Conservation (phyloP, 2,888 invertebrate species). For the Formica aserva region DNA sequence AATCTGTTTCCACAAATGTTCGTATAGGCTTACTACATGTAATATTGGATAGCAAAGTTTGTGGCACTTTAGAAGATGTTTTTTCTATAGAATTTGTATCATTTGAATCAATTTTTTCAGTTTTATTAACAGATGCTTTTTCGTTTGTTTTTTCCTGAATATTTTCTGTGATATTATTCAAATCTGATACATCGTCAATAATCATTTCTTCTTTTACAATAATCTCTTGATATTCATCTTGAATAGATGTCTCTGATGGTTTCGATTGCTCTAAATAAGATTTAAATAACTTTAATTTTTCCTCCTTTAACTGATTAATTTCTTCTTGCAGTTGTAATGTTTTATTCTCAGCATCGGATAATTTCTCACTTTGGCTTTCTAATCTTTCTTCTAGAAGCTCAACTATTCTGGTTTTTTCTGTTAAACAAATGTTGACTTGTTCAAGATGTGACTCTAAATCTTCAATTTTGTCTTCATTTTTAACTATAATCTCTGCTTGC, state of each 20-base stretch:
- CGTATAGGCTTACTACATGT: background rate
- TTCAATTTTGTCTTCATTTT: conserved; percentile 74
- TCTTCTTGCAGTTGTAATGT: conserved; percentile 44
- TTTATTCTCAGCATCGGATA: conserved; percentile 16
- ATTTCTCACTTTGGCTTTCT: conserved; percentile 64
- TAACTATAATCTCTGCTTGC: conserved; percentile 72
- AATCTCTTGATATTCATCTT: conserved; percentile 22
- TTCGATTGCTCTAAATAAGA: background rate
- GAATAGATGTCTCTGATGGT: background rate
- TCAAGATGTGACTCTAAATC: conserved; percentile 79
- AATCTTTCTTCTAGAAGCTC: conserved; percentile 79
- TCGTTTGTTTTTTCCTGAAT: conserved; percentile 57
- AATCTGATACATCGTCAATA: background rate
- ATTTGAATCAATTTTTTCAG: conserved; percentile 65
- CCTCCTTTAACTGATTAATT: conserved; percentile 58
- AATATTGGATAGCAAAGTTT: background rate
- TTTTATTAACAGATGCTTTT: conserved; percentile 50
- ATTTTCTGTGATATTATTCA: background rate
- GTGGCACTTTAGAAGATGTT: background rate
- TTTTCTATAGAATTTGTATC: background rate
- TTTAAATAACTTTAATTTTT: conserved; percentile 47
- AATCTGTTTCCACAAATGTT: conserved; percentile 44
- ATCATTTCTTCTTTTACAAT: conserved; percentile 22
- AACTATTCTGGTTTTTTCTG: conserved; percentile 73
- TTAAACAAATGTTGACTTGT: conserved; percentile 74